Conservation (phyloP, 23 tunicate species). For the Ascidia mentula region DNA sequence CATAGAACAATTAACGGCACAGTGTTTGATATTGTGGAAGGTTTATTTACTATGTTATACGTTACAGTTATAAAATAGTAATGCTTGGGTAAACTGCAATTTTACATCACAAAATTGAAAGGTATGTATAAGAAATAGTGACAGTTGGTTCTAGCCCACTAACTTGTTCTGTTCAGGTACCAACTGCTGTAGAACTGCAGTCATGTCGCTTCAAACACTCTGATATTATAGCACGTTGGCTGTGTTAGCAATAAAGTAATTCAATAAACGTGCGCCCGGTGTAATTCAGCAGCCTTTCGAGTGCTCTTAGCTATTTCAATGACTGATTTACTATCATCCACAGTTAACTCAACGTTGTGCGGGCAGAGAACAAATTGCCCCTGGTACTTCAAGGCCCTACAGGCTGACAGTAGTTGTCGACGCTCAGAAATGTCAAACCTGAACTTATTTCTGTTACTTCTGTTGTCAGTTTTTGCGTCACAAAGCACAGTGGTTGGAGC, state of each 20-base stretch:
- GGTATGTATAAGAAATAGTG: no score
- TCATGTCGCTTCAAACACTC: no score
- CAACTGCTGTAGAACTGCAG: no score
- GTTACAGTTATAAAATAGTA: no score
- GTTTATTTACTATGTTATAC: no score
- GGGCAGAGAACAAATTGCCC: neutral
- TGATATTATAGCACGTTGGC: no score
- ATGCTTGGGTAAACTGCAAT: no score
- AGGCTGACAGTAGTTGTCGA: neutral
- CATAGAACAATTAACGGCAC: no score
- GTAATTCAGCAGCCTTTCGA: neutral
- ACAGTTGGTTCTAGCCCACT: no score
- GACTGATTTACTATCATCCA: conserved; percentile 9
- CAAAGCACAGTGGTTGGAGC: neutral
- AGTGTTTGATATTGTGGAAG: no score
- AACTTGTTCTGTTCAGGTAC: no score
- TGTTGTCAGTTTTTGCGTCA: neutral
- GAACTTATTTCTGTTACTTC: neutral
- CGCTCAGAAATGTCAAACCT: neutral
- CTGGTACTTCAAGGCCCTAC: neutral
- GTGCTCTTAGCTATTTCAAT: neutral
- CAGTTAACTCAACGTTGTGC: conserved; percentile 2
- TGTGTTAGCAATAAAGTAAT: neutral
- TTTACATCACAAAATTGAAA: no score
- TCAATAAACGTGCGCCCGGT: conserved; percentile 6